These are phyloP conservation scores for Hestina assimilis DNA, from an alignment of 1,140 invertebrate genomes.

Conservation along the genomic window DNA sequence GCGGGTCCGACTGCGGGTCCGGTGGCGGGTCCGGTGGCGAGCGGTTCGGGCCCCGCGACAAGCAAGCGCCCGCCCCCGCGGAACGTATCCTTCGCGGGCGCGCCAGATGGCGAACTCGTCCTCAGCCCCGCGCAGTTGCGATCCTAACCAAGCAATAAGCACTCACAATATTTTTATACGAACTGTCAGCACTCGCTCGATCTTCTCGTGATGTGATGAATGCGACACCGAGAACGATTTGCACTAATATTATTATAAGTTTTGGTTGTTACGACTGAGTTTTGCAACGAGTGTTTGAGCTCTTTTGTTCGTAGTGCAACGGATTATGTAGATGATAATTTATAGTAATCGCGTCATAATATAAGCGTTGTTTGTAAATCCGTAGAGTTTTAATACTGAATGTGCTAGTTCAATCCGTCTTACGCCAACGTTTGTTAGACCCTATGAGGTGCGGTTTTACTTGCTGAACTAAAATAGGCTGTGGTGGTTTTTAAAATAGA, in stretches of 20 bases:
- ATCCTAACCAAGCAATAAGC: constrained; percentile 65
- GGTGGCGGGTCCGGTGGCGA: neutral
- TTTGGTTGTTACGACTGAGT: constrained; percentile 23
- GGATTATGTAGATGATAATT: constrained; percentile 27
- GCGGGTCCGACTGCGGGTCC: constrained; percentile 1
- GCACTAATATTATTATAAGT: constrained; percentile 51
- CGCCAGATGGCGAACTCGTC: constrained; percentile 63
- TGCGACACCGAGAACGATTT: constrained; percentile 53
- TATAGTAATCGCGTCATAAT: constrained; percentile 47
- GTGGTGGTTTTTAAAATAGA: too few relatives aligned
- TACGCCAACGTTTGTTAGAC: constrained; percentile 43
- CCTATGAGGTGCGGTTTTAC: constrained; percentile 38
- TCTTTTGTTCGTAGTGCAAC: constrained; percentile 22
- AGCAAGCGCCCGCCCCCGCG: constrained; percentile 54
- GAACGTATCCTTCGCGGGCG: constrained; percentile 69
- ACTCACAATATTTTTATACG: constrained; percentile 49
- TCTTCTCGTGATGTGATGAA: constrained; percentile 23
- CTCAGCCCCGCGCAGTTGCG: constrained; percentile 69
- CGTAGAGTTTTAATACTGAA: constrained; percentile 64
- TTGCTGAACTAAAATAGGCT: too few relatives aligned
- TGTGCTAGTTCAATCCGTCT: constrained; percentile 67
- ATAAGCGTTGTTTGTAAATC: constrained; percentile 61
- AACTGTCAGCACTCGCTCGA: constrained; percentile 28
- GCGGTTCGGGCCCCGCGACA: neutral
- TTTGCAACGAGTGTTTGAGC: constrained; percentile 38